These are phyloP conservation scores for Phrynocephalus vlangalii DNA, from an alignment of 2,797 vertebrate species.

Conservation along the genomic window DNA sequence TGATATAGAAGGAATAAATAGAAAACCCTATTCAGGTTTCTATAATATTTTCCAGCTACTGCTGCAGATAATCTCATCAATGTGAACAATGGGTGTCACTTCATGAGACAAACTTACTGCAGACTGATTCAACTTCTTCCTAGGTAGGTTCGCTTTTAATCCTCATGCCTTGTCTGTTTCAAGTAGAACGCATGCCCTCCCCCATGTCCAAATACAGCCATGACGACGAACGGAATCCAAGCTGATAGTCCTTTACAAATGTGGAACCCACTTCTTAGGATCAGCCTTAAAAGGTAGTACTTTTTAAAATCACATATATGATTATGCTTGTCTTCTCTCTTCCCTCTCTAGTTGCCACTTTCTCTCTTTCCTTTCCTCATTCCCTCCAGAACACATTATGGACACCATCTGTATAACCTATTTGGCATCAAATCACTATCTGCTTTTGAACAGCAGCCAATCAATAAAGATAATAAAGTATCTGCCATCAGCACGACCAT, in stretches of 20 bases:
- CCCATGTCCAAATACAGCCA: too few species aligned
- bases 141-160: too few species aligned
- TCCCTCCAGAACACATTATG: neutral
- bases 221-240: neutral
- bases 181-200: neutral
- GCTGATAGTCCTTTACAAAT: neutral
- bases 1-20: neutral
- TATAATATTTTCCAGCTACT: neutral
- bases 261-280: neutral
- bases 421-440: neutral
- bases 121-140: neutral
- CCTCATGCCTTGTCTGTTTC: too few species aligned
- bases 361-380: neutral
- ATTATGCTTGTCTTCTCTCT: too few species aligned
- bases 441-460: neutral
- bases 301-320: neutral
- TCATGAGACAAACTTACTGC: neutral
- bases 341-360: neutral
- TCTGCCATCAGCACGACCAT: neutral
- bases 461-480: neutral
- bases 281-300: too few species aligned
- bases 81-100: neutral
- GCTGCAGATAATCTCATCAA: neutral
- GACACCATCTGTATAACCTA: too few species aligned
- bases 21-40: neutral